phyloP scores from a whole-genome alignment of 1,140 invertebrate species.

The Leptinotarsa defecta region DNA sequence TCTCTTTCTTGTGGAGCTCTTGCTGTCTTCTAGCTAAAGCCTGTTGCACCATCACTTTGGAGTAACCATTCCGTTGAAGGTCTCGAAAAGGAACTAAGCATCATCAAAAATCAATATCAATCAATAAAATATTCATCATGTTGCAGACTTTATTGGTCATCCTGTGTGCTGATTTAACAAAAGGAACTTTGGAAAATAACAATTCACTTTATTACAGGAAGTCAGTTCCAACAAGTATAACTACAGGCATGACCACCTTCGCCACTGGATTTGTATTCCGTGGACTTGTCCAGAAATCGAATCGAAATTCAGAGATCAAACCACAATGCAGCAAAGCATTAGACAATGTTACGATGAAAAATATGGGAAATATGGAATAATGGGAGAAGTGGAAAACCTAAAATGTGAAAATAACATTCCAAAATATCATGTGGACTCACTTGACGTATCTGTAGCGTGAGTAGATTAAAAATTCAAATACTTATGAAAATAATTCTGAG shows the following conservation, averaged over 20 bases:
- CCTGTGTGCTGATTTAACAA: too few species aligned
- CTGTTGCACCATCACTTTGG: too few species aligned
- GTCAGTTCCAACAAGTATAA: conserved; percentile 15
- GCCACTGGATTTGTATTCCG: conserved; percentile 31
- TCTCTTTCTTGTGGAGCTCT: too few species aligned
- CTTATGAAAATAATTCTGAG: too few species aligned
- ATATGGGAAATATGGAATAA: not conserved
- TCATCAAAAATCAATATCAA: too few species aligned
- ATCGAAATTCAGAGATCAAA: not conserved
- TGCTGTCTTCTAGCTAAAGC: too few species aligned
- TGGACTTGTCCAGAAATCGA: conserved; percentile 26
- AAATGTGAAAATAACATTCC: not conserved
- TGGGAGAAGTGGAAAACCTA: not conserved
- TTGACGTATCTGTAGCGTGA: conserved; percentile 25
- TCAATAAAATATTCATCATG: too few species aligned
- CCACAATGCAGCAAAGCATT: not conserved
- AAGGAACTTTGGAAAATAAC: too few species aligned
- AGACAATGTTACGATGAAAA: conserved; percentile 12
- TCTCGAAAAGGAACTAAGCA: too few species aligned
- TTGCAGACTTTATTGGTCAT: too few species aligned
- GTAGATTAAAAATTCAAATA: not conserved
- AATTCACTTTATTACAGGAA: conserved; percentile 4
- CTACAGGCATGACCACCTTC: conserved; percentile 29
- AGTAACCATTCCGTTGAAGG: too few species aligned
- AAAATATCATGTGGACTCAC: conserved; percentile 2